Base-by-base conservation (phyloP, 2,113 vertebrate genomes). In the Halichoeres trimaculatus region DNA sequence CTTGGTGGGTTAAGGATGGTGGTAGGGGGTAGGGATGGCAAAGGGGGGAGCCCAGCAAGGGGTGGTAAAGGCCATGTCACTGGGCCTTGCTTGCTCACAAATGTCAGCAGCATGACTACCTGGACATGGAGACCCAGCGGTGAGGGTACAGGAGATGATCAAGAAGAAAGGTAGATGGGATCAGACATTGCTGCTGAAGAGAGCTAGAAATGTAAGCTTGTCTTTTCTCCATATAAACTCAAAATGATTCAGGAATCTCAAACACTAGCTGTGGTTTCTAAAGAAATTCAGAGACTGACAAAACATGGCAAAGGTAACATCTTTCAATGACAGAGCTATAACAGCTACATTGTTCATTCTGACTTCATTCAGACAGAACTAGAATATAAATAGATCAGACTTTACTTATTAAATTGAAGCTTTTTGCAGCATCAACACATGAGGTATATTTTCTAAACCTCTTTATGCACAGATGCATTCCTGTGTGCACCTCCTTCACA, bases 61-160 rank as follows among this genome's bases (percentile, higher is more conserved):
- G 85, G 81, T 77, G 67, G 74, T 87, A 91, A 90, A 92, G 90
- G 90, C 85, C 88, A 90, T 83, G 80, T 84, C 77, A 83, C 51
- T 13, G 23, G 85, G 45, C 77, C 50, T 43, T 66, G 84, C 85
- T 74, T 67, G 70, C 81, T 89, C 85, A 88, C 84, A 91, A 90
- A 92, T 89, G 87, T 87, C 85, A 91, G 61, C 87, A 82, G 85
- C 86, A 75, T 69, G 82, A 89, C 63, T 58, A 75, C 76, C 83
- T 86, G 74, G 70, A 79, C 80, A 75, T 36, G 70, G 79, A 77
- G 48, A 78, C 72, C 82, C 74, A 81, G 80, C 43, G 1, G 83
- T 45, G 74, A 79, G 65, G 35, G 66, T 20, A 38, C 71, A 66
- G 41, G 62, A 80, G 76, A 85, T 74, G 71, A 82, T 84, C 75